Percentiles rank a stretch among this genome's conserved stretches.
These are phyloP conservation scores for Lagocephalus sceleratus DNA, from an alignment of 2,797 vertebrate genomes.

Conservation along the genomic window DNA sequence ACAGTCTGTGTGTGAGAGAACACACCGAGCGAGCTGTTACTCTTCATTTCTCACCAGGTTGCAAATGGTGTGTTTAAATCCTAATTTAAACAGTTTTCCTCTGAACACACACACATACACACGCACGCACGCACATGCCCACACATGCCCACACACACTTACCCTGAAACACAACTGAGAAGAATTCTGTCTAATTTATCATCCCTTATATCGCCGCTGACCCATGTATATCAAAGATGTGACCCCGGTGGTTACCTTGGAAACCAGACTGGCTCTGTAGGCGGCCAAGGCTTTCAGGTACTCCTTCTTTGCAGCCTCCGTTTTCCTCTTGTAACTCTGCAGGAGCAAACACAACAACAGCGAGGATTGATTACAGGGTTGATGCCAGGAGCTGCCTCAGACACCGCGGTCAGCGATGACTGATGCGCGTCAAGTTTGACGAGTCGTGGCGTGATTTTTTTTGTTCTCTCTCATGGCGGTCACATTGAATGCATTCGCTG, in stretches of 20 bases:
- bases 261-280: constrained; percentile 98
- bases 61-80: constrained; percentile 61
- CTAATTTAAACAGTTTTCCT: constrained; percentile 67
- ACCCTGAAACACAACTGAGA: constrained; percentile 35
- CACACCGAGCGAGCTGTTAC: constrained; percentile 17
- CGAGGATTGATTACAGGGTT: constrained; percentile 59
- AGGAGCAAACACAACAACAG: constrained; percentile 72
- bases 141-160: constrained; percentile 9
- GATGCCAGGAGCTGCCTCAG: constrained; percentile 49
- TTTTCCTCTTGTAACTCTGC: constrained; percentile 99
- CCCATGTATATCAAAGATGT: constrained; percentile 80
- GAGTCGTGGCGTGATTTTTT: constrained; percentile 28
- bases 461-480: constrained; percentile 17
- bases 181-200: constrained; percentile 75
- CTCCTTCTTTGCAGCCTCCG: constrained; percentile 98
- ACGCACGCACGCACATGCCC: constrained; percentile 14
- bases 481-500: constrained; percentile 27
- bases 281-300: constrained; percentile 98
- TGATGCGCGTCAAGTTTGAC: constrained; percentile 41
- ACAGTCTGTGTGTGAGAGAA: background rate
- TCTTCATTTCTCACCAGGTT: constrained; percentile 62
- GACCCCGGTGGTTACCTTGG: constrained; percentile 87
- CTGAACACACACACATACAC: constrained; percentile 16
- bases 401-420: constrained; percentile 33
- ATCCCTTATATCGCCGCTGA: constrained; percentile 72